Percentiles rank a stretch among this genome's conserved stretches.
Conservation (phyloP, 2,113 vertebrate genomes). For the Thamnaconus septentrionalis region DNA sequence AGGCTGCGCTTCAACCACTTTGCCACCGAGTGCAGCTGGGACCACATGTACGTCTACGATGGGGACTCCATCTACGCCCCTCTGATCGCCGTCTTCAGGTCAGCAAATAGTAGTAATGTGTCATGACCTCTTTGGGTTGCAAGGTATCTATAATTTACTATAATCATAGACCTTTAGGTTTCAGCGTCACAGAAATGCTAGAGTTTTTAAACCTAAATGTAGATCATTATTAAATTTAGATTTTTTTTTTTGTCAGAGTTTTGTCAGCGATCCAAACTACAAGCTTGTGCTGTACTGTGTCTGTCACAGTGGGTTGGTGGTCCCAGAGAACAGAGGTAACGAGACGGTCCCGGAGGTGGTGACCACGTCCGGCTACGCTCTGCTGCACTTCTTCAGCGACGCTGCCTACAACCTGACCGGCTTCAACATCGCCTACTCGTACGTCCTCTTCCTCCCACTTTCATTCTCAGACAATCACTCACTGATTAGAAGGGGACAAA, state of each 20-base stretch:
- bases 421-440: constrained; percentile 99
- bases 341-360: constrained; percentile 98
- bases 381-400: constrained; percentile 98
- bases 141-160: constrained; percentile 82
- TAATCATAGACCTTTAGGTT: too few relatives aligned
- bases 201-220: too few relatives aligned
- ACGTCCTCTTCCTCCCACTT: constrained; percentile 62
- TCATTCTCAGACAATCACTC: background rate
- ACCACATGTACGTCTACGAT: constrained; percentile 98
- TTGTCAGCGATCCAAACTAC: background rate
- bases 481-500: background rate
- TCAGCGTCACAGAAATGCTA: too few relatives aligned
- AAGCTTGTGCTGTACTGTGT: background rate
- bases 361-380: constrained; percentile 94
- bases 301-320: constrained; percentile 85
- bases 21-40: constrained; percentile 99
- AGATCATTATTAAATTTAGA: too few relatives aligned
- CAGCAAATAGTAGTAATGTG: constrained; percentile 34
- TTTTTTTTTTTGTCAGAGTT: background rate
- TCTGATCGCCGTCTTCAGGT: constrained; percentile 97
- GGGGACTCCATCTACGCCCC: constrained; percentile 97
- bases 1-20: constrained; percentile 98
- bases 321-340: constrained; percentile 90
- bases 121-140: constrained; percentile 82
- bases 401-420: constrained; percentile 97